Conservation (phyloP, 2,797 vertebrate genomes). For the Peromyscus aztecus region DNA sequence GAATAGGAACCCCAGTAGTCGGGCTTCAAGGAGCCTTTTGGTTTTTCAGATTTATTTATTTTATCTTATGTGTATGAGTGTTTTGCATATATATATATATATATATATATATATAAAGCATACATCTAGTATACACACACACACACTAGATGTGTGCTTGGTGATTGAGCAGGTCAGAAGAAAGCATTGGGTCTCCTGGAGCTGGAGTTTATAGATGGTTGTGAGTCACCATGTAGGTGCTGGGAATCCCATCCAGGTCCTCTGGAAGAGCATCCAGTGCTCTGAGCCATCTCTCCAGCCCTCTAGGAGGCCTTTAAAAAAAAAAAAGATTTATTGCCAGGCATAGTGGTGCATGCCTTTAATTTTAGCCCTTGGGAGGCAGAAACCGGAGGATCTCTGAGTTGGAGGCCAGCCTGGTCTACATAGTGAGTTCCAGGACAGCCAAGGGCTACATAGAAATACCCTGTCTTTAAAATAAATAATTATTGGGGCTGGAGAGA, state of each 20-base stretch:
- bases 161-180: not conserved
- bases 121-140: too few relatives aligned
- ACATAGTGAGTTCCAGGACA: not conserved
- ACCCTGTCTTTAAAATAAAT: not conserved
- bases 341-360: not conserved
- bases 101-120: too few relatives aligned
- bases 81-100: not conserved
- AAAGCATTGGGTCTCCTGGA: not conserved
- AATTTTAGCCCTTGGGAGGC: not conserved
- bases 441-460: not conserved
- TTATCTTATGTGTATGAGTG: not conserved
- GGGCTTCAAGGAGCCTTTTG: not conserved
- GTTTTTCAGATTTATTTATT: not conserved
- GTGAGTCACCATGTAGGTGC: not conserved
- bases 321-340: not conserved
- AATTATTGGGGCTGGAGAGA: not conserved
- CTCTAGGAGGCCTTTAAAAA: not conserved
- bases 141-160: not conserved
- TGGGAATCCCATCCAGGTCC: not conserved
- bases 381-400: not conserved
- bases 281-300: not conserved
- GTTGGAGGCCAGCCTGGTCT: not conserved
- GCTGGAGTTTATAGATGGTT: not conserved
- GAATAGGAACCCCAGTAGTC: too few relatives aligned
- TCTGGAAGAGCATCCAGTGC: not conserved